Percentiles rank a stretch among this genome's conserved stretches.
These are phyloP conservation scores for Pempheris klunzingeri DNA, from an alignment of 2,797 vertebrate species.

Conservation along the genomic window DNA sequence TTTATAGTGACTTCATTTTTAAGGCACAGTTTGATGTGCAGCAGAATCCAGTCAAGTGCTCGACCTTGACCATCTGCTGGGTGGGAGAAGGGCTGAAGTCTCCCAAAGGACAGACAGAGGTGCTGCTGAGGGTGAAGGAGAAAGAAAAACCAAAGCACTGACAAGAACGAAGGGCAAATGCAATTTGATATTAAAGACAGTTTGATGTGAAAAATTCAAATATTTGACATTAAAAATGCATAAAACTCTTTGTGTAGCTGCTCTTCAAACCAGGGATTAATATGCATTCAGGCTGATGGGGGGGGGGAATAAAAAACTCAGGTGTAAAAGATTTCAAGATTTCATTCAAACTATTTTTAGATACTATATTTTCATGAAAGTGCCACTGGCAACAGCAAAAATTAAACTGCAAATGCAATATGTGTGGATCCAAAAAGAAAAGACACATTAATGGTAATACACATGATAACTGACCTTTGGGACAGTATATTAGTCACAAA, in stretches of 20 bases:
- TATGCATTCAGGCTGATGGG: background rate
- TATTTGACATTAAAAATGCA: background rate
- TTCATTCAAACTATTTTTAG: background rate
- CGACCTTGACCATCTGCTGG: slow-evolving; percentile 78
- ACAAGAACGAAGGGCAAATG: slow-evolving; percentile 25
- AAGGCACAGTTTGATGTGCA: slow-evolving; percentile 60
- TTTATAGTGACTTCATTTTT: slow-evolving; percentile 40
- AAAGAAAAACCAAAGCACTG: slow-evolving; percentile 42
- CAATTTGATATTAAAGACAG: background rate
- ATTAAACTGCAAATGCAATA: slow-evolving; percentile 18
- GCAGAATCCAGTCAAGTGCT: slow-evolving; percentile 57
- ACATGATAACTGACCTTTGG: background rate
- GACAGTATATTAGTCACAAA: background rate
- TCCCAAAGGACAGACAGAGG: slow-evolving; percentile 65
- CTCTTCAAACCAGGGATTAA: slow-evolving; percentile 1
- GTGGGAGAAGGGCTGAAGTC: slow-evolving; percentile 44
- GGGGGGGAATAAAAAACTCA: too few relatives aligned
- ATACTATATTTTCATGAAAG: slow-evolving; percentile 1
- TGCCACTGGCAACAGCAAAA: background rate
- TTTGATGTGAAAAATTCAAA: background rate
- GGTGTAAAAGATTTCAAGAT: background rate
- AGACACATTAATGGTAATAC: background rate
- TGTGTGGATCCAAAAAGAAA: slow-evolving; percentile 17
- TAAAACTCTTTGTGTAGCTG: background rate
- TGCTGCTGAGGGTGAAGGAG: slow-evolving; percentile 65